Evolutionary conservation across 2,888 invertebrate genomes (phyloP), one percentile per base, ranked within the genome.

Genomic region (Agonopterix arenella): DNA sequence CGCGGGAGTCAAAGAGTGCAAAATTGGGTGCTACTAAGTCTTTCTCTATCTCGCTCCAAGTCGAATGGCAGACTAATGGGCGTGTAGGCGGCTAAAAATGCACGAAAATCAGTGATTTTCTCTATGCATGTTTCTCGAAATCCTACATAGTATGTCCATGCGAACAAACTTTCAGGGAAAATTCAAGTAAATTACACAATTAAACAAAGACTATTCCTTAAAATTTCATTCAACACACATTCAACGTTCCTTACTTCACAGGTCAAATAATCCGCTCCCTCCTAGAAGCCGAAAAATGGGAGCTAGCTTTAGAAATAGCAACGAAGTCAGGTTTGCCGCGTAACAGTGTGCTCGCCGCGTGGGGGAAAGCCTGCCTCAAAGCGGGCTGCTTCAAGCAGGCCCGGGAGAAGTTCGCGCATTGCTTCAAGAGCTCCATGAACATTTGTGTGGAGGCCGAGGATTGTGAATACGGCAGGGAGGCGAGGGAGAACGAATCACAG

Each of bases 251-350:
- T 44, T 43, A 89, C 8, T 44, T 43, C 89, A 28, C 28, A 79
- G 91, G 91, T 64, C 91, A 93, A 60, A 92, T 92, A 46, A 83
- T 95, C 44, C 91, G 96, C 52, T 92, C 93, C 44, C 80, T 97
- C 4, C 89, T 97, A n/a, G 94, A 95, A 76, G 93, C 93, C 1
- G 97, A 97, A 68, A 93, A 96, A 68, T 96, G 97, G 94, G 91
- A 93, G 52, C 76, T 97, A 43, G 97, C 95, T 0, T 69, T 95
- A 49, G 95, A 95, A 68, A 93, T 98, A 44, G 96, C 97, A 1
- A 95, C 97, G 0, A 97, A 97, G 81, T 94, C 93, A 52, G 97
- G 97, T 0, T 83, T 96, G 11, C 93, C 96, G 11, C 90, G 93
- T 7, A 91, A 92, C 64, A 93, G 95, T 42, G 96, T 97, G 0